Conservation (phyloP, 1,140 invertebrate species). For the Neomicropteryx cornuta region DNA sequence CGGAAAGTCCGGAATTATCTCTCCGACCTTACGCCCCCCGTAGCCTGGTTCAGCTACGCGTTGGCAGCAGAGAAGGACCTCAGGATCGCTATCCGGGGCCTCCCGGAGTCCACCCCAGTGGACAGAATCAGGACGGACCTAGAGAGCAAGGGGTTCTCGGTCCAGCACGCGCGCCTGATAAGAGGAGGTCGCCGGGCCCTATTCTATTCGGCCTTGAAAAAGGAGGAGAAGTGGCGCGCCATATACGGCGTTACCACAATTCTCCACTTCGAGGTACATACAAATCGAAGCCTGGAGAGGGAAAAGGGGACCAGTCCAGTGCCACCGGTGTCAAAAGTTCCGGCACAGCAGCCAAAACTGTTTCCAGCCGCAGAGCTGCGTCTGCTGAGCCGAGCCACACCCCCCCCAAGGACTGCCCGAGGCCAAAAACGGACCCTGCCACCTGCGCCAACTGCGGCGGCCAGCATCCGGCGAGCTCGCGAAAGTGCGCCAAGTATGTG, state of each 20-base stretch:
- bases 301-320: constrained; percentile 3
- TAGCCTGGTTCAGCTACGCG: constrained; percentile 8
- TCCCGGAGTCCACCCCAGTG: not conserved
- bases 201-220: too few relatives aligned
- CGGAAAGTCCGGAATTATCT: constrained; percentile 3
- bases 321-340: constrained; percentile 11
- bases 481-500: constrained; percentile 18
- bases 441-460: constrained; percentile 27
- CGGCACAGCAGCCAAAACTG: constrained; percentile 10
- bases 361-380: constrained; percentile 7
- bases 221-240: too few relatives aligned
- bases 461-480: constrained; percentile 23
- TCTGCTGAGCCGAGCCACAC: constrained; percentile 8
- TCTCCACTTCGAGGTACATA: constrained; percentile 4
- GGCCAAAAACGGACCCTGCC: constrained; percentile 14
- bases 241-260: too few relatives aligned
- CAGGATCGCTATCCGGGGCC: constrained; percentile 10
- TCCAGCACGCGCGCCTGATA: constrained; percentile 2
- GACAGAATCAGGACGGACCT: not conserved
- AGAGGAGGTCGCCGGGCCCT: too few relatives aligned
- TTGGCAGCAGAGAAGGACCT: constrained; percentile 5
- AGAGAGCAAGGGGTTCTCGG: not conserved
- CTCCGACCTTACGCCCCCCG: not conserved
- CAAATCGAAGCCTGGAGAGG: constrained; percentile 7
- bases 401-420: constrained; percentile 17